Evolutionary conservation across 2,113 vertebrate genomes (phyloP), one percentile per base, ranked within the genome.

Genomic region (Alethe castanea): DNA sequence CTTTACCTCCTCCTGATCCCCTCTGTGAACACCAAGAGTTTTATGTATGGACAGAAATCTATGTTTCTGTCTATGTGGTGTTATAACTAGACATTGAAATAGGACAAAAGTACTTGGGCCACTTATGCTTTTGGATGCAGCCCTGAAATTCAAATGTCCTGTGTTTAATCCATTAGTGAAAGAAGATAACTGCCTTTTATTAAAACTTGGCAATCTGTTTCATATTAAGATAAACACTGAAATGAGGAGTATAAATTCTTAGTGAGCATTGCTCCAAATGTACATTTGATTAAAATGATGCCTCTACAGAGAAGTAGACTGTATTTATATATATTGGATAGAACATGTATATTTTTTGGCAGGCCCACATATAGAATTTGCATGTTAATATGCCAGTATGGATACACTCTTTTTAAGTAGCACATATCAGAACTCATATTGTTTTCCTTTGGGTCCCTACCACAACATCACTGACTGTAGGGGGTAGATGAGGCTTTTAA

Each of bases 231-330:
- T 94, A 97, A 97, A 95, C 88, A 94, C 87, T 80, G 94, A 91
- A 76, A 92, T 84, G 94, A 97, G 94, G 81, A 93, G 82, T 91
- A 96, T 81, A 97, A 96, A 95, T 95, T 95, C 81, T 81, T 95
- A 87, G 84, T 90, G 91, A 93, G 82, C 42, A 69, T 86, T 81
- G 71, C 48, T 95, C 92, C 54, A 96, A 96, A 96, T 92, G 81
- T 90, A 98, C 92, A 71, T 97, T 95, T 92, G 93, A 96, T 96
- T 95, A 95, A 97, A 97, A 96, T 70, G 87, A 96, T 96, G 95
- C 94, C 81, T 96, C 91, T 95, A 97, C 88, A 92, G 90, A 93
- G 81, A 94, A 82, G 89, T 45, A 91, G 90, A 53, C 52, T 85
- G 52, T 94, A 93, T 97, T 98, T 97, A 95, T 95, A 74, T 96